These are phyloP conservation scores for Hylomyscus alleni DNA, from an alignment of 2,797 vertebrate genomes.

Conservation along the genomic window DNA sequence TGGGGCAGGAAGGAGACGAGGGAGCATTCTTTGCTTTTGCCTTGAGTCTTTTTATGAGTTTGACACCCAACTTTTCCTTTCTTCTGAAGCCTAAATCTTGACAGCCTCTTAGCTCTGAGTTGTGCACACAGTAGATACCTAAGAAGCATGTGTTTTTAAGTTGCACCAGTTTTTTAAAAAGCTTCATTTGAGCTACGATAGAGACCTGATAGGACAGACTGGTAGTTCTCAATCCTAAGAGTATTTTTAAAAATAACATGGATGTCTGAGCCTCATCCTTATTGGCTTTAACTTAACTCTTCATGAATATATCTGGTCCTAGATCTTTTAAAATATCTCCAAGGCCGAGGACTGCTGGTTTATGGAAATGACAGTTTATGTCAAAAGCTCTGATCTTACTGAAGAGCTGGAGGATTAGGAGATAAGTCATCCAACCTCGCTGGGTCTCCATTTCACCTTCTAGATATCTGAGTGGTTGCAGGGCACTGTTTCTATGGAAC, in stretches of 20 bases:
- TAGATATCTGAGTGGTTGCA: slow-evolving; percentile 28
- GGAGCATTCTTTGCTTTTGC: background rate
- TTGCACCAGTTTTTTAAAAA: slow-evolving; percentile 29
- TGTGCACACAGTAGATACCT: background rate
- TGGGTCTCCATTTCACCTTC: background rate
- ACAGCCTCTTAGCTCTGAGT: background rate
- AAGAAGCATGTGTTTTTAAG: slow-evolving; percentile 49
- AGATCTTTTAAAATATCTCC: slow-evolving; percentile 14
- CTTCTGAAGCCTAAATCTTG: background rate
- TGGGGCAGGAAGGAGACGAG: background rate
- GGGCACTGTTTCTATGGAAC: background rate
- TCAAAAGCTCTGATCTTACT: slow-evolving; percentile 41
- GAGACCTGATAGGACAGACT: background rate
- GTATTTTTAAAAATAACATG: background rate
- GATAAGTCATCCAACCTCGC: slow-evolving; percentile 10
- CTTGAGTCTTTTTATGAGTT: slow-evolving; percentile 2
- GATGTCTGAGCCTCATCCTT: background rate
- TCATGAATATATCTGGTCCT: background rate
- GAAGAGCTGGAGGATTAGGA: background rate
- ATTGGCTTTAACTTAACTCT: slow-evolving; percentile 51
- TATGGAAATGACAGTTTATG: background rate
- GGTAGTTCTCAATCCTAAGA: background rate
- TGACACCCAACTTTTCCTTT: slow-evolving; percentile 8
- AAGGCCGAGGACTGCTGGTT: background rate
- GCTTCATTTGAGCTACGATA: slow-evolving; percentile 42